A percentile compares a stretch with the other conserved stretches of the same genome.
Conservation (phyloP, 2,888 invertebrate species). For the Cheilosia scutellata region DNA sequence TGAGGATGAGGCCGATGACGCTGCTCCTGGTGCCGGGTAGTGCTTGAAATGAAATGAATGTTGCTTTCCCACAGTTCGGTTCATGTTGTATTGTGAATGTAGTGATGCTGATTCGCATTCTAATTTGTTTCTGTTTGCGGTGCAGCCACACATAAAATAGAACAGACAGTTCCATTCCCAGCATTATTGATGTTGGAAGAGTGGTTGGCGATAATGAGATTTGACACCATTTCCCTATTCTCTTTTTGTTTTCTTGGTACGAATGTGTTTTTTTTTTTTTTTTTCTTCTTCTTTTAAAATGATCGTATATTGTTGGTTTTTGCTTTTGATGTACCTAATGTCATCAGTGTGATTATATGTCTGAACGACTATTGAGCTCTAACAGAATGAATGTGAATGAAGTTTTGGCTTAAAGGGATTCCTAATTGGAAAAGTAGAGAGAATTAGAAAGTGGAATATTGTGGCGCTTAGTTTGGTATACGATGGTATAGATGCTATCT, state of each 20-base stretch:
- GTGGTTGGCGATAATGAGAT: slow-evolving; percentile 54
- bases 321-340: slow-evolving; percentile 62
- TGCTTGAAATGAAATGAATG: slow-evolving; percentile 39
- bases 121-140: slow-evolving; percentile 58
- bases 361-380: slow-evolving; percentile 61
- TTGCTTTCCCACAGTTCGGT: slow-evolving; percentile 30
- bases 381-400: slow-evolving; percentile 44
- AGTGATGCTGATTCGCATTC: slow-evolving; percentile 57
- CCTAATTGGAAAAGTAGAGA: slow-evolving; percentile 35
- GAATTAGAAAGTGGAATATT: background rate
- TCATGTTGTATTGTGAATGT: slow-evolving; percentile 48
- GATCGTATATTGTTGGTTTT: slow-evolving; percentile 53
- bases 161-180: slow-evolving; percentile 49
- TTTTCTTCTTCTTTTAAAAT: background rate
- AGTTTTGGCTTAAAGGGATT: slow-evolving; percentile 43
- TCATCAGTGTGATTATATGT: slow-evolving; percentile 62
- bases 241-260: slow-evolving; percentile 3
- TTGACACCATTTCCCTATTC: slow-evolving; percentile 25
- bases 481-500: no score
- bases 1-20: slow-evolving; percentile 18
- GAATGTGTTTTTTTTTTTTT: background rate
- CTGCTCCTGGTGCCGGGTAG: background rate
- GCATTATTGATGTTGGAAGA: slow-evolving; percentile 21
- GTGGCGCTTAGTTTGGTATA: background rate
- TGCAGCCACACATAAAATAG: slow-evolving; percentile 61